Evolutionary conservation across 2,888 invertebrate genomes (phyloP).

Genomic region (Cacoxenus indagator): DNA sequence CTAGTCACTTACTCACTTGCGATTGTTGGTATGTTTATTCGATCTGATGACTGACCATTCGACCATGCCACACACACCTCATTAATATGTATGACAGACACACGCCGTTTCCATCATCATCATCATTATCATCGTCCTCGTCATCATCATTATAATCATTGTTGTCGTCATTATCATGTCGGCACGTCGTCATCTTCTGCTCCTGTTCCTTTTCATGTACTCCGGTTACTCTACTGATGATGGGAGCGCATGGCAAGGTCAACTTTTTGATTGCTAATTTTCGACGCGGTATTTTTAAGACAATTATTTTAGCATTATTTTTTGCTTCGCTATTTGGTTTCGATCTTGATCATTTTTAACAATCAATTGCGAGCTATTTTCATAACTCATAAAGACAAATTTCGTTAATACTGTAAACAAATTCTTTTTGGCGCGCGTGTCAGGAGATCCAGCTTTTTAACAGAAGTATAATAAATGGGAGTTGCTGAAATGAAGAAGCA

Average conservation of each 20-base stretch:
- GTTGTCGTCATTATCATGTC: constrained; percentile 30
- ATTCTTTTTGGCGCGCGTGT: no score
- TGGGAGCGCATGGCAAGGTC: not conserved
- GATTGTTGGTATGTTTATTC: not conserved
- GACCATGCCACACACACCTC: constrained; percentile 40
- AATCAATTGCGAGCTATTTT: no score
- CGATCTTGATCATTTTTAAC: no score
- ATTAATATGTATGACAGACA: constrained; percentile 46
- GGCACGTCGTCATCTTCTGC: not conserved
- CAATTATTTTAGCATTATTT: not conserved
- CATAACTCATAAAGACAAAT: no score
- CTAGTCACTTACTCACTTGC: no score
- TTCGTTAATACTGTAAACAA: no score
- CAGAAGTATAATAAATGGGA: no score
- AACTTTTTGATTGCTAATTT: not conserved
- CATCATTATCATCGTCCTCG: not conserved
- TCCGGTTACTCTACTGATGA: not conserved
- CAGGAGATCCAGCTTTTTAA: no score
- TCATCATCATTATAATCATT: constrained; percentile 50
- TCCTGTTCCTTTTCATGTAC: constrained; percentile 2
- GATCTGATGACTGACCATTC: not conserved
- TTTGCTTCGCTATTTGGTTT: no score
- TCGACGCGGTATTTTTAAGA: not conserved
- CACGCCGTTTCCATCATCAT: constrained; percentile 14
- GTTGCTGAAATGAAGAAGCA: no score